Evolutionary conservation across 2,797 vertebrate genomes (phyloP), one percentile per base, ranked within the genome.

Genomic region (Rhinichthys osculus): DNA sequence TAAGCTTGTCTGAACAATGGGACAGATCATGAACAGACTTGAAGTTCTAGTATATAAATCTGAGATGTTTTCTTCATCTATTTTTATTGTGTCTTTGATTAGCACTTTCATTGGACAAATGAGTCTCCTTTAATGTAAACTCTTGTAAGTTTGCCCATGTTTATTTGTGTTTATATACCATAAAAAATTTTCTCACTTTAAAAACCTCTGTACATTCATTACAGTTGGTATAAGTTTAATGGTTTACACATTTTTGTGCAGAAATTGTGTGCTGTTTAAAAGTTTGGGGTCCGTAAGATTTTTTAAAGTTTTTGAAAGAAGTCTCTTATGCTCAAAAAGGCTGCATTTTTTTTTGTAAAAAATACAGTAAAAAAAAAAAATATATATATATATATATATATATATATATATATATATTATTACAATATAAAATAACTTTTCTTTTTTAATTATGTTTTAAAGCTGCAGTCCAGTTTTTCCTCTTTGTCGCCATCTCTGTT

Each of bases 1-100:
- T 66, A 83, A 66, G 59, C 44, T 76, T 50, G 44, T 62, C 27
- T 82, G 7, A 3, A 81, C 42, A 83, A 74, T 64, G 14, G 42
- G 8, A 38, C 57, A 76, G 33, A 47, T 27, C 16, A 11, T 21
- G 30, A 3, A 6, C 42, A 50, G 19, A 47, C 42, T 74, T 76
- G 71, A 83, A 66, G 10, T 27, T 52, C 1, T 21, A 64, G 35
- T 47, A 47, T 11, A 72, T 62, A 44, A 59, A 82, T 73, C 35
- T 33, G 8, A 30, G 52, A 44, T 73, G n/a, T 73, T 67, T 35
- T 67, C 10, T 33, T 72, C 1, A 59, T 59, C 6, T 17, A 33
- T 54, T 52, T 50, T 54, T 42, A 64, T 64, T 30, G 59, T 62
- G n/a, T 14, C 13, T 64, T 23, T 74, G 30, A 62, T 64, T 83